Evolutionary conservation across 2,888 invertebrate genomes (phyloP).

Genomic region (Thumatha senex): DNA sequence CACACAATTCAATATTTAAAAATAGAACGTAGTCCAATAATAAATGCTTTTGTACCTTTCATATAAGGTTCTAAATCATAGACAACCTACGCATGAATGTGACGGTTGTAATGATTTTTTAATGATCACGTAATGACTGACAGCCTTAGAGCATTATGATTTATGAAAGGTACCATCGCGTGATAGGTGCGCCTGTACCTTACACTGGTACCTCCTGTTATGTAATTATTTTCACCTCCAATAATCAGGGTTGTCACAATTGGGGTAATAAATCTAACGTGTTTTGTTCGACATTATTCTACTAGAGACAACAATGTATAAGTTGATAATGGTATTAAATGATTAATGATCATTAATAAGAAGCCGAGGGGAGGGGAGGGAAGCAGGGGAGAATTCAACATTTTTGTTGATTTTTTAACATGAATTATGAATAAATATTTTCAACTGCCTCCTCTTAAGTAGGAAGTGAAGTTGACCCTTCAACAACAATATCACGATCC

Average conservation of each 20-base stretch:
- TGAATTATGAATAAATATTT: no score
- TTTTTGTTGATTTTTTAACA: no score
- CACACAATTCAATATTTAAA: neutral
- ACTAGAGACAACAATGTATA: neutral
- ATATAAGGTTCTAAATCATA: neutral
- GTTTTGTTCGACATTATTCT: neutral
- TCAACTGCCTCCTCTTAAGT: no score
- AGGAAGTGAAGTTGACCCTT: no score
- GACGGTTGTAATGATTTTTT: conserved; percentile 73
- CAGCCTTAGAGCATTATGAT: conserved; percentile 64
- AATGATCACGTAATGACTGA: conserved; percentile 77
- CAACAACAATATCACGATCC: no score
- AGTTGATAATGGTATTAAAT: neutral
- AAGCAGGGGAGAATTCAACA: no score
- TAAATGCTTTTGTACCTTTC: neutral
- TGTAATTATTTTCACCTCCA: conserved; percentile 33
- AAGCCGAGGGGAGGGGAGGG: no score
- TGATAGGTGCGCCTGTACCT: conserved; percentile 54
- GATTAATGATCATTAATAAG: no score
- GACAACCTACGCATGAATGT: conserved; percentile 21
- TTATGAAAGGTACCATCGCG: conserved; percentile 66
- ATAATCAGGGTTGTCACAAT: conserved; percentile 8
- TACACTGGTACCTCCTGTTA: conserved; percentile 24
- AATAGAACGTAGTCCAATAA: neutral
- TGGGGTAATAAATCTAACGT: neutral